Conservation (phyloP, 2,888 invertebrate genomes). For the Athalia cordata region DNA sequence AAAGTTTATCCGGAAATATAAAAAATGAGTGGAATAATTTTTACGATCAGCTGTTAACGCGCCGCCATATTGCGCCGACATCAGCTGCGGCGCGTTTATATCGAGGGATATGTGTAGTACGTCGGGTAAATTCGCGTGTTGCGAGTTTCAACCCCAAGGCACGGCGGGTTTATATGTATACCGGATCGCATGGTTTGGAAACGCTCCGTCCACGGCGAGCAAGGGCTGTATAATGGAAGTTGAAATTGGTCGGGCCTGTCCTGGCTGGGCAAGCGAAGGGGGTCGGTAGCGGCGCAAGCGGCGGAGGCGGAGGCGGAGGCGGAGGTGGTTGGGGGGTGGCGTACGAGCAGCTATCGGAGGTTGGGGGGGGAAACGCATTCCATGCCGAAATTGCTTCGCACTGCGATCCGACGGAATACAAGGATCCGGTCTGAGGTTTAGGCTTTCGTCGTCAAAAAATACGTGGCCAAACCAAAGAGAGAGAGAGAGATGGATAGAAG, state of each 20-base stretch:
- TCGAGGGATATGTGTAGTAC: background rate
- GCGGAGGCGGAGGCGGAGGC: constrained; percentile 11
- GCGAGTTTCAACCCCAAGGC: constrained; percentile 45
- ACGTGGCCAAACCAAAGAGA: constrained; percentile 54
- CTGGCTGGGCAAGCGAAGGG: constrained; percentile 66
- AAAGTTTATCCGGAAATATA: background rate
- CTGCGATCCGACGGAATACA: constrained; percentile 63
- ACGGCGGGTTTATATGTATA: constrained; percentile 22
- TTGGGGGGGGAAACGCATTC: constrained; percentile 72
- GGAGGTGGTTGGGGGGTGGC: constrained; percentile 42
- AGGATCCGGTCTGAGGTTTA: constrained; percentile 63
- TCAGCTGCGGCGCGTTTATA: background rate
- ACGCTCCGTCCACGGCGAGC: constrained; percentile 62
- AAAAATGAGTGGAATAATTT: no score
- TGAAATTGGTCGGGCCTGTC: constrained; percentile 73
- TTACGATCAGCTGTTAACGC: constrained; percentile 12
- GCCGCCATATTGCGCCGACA: constrained; percentile 16
- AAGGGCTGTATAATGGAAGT: constrained; percentile 72
- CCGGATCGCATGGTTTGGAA: constrained; percentile 59
- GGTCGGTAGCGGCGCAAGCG: constrained; percentile 48
- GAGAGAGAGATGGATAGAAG: constrained; percentile 43
- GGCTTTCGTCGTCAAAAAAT: constrained; percentile 67
- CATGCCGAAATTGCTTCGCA: constrained; percentile 72
- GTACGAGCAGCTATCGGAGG: constrained; percentile 54
- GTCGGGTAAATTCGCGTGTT: constrained; percentile 52